Conservation (phyloP, 2,113 vertebrate species). For the Rhizomys pruinosus region DNA sequence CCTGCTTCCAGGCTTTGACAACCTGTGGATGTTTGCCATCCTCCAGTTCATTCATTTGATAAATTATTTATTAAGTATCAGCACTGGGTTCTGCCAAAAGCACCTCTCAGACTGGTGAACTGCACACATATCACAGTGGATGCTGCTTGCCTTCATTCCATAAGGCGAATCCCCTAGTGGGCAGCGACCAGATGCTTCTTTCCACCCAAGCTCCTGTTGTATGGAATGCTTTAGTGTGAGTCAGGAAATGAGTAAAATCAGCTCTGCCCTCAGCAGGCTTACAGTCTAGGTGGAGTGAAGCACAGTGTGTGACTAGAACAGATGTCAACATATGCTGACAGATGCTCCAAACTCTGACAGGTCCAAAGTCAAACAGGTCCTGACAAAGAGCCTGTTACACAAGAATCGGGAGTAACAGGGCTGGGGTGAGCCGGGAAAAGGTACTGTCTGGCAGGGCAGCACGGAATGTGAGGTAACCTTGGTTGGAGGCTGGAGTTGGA, state of each 20-base stretch:
- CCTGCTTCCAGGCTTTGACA: conserved; percentile 27
- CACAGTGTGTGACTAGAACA: not conserved
- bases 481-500: not conserved
- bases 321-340: not conserved
- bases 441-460: not conserved
- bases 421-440: not conserved
- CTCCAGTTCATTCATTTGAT: conserved; percentile 41
- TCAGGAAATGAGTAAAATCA: not conserved
- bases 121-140: rapidly evolving
- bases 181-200: not conserved
- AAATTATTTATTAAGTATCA: conserved; percentile 18
- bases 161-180: not conserved
- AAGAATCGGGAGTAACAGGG: not conserved
- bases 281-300: not conserved
- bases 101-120: not conserved
- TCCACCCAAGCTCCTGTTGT: not conserved
- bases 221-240: not conserved
- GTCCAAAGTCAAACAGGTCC: too few species aligned
- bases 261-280: not conserved
- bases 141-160: not conserved
- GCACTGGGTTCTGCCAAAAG: not conserved
- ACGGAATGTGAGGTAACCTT: not conserved
- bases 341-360: too few species aligned
- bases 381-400: not conserved
- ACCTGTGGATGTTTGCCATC: not conserved